Base-by-base conservation (phyloP, 1,140 invertebrate species). In the Melipona quadrifasciata region DNA sequence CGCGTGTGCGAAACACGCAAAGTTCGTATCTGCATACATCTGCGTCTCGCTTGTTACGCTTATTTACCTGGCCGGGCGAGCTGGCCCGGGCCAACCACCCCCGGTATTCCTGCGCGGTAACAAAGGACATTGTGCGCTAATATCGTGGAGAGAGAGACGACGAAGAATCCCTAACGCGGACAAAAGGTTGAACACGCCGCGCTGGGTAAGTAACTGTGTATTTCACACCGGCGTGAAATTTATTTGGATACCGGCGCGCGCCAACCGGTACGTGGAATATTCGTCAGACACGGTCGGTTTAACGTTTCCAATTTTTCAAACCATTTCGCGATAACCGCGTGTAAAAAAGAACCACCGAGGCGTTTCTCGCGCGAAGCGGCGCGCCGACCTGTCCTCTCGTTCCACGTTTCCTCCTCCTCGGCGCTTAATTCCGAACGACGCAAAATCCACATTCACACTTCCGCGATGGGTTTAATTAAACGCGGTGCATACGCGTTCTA, bases 101-200 rank as follows among this genome's bases (percentile, higher is more conserved):
- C 21, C 16, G n/a, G 34, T 67, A 64, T 82, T 67, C 57, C 8
- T 34, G 1, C 19, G 34, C 1, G 12, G 47, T 34, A 55, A 65
- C 61, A 51, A 77, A 67, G 64, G 21, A 47, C 73, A 78, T 76
- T n/a, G 4, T 57, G 27, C 61, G 57, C 17, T 55, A 76, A 76
- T 76, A 47, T 76, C 24, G 31, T 27, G 0, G 39, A 21, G 21
- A 72, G 16, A 19, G 16, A 19, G 57, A 17, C 58, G 17, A 19
- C 39, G 34, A 64, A 47, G 31, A 34, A 47, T 31, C n/a, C 39
- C 14, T 27, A 2, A 16, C n/a, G 34, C n/a, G 14, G 71, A 19
- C 65, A 34, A 70, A n/a, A 78, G 31, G 47, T 4, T 61, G 24
- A 47, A 51, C 14, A 14, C 8, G 68, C 11, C 10, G 14, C 14